Evolutionary conservation across 2,888 invertebrate genomes (phyloP).

Genomic region (Serrognathus titanus): DNA sequence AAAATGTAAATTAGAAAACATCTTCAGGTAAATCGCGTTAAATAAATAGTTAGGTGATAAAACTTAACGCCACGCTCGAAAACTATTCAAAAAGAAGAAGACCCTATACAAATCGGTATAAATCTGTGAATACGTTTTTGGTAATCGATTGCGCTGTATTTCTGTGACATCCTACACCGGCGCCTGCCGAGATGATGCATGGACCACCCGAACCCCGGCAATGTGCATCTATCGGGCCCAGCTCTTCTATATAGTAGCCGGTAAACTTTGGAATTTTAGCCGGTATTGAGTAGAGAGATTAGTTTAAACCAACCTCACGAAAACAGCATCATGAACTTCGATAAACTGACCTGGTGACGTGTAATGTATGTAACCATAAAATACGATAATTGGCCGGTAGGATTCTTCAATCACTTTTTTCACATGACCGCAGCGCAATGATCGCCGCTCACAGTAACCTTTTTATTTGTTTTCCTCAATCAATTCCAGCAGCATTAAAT

Average conservation of each 20-base stretch:
- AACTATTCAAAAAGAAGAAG: no score
- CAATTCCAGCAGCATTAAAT: no score
- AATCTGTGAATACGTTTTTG: constrained; percentile 24
- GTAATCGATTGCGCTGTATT: constrained; percentile 29
- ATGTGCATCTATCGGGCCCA: constrained; percentile 4
- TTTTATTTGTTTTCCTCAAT: no score
- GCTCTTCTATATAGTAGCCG: neutral
- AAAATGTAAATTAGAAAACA: no score
- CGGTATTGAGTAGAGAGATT: constrained; percentile 1
- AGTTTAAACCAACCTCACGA: constrained; percentile 1
- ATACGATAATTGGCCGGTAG: neutral
- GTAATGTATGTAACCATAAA: neutral
- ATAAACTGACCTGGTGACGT: neutral
- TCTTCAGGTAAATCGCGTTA: no score
- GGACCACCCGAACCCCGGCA: constrained; percentile 31
- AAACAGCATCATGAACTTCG: neutral
- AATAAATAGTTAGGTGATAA: no score
- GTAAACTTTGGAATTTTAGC: neutral
- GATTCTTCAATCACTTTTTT: neutral
- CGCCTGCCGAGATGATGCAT: constrained; percentile 36
- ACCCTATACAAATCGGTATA: constrained; percentile 6
- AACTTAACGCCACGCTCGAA: no score
- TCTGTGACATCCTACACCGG: constrained; percentile 34
- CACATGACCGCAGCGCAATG: neutral
- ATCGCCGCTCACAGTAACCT: neutral